Percentiles rank a stretch among this genome's conserved stretches.
Conservation (phyloP, 2,797 vertebrate genomes). For the Spinibarbus caldwelli region DNA sequence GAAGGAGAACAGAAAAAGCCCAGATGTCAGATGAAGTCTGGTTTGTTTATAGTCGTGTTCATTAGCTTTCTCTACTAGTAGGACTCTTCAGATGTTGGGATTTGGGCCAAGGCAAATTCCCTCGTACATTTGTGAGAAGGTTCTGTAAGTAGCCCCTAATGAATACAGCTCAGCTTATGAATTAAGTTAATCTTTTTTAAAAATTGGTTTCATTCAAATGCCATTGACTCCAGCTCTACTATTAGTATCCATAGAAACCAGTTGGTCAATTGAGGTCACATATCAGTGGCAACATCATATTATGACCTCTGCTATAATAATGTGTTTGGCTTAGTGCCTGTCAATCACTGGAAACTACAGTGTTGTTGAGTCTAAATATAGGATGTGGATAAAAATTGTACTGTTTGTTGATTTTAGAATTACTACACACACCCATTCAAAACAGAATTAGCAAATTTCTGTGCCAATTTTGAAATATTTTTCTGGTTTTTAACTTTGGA, state of each 20-base stretch:
- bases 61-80: conserved; percentile 49
- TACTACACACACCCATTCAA: neutral
- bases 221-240: neutral
- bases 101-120: neutral
- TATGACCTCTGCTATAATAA: neutral
- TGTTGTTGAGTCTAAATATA: neutral
- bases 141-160: neutral
- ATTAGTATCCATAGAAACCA: conserved; percentile 2
- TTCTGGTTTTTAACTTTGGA: too few relatives aligned
- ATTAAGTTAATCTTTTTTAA: conserved; percentile 2
- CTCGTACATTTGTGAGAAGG: conserved; percentile 1
- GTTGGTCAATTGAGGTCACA: conserved; percentile 11
- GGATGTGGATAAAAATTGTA: neutral
- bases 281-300: neutral
- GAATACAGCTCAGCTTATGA: conserved; percentile 17
- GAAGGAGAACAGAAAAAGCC: conserved; percentile 29
- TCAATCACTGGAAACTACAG: neutral
- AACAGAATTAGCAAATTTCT: neutral
- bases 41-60: conserved; percentile 33
- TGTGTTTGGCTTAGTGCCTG: neutral
- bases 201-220: conserved; percentile 20
- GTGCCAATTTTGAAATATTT: too few relatives aligned
- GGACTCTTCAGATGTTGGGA: neutral
- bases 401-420: neutral
- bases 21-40: conserved; percentile 45